phyloP scores from a whole-genome alignment of 2,113 vertebrate species.

The Crotalus viridis region DNA sequence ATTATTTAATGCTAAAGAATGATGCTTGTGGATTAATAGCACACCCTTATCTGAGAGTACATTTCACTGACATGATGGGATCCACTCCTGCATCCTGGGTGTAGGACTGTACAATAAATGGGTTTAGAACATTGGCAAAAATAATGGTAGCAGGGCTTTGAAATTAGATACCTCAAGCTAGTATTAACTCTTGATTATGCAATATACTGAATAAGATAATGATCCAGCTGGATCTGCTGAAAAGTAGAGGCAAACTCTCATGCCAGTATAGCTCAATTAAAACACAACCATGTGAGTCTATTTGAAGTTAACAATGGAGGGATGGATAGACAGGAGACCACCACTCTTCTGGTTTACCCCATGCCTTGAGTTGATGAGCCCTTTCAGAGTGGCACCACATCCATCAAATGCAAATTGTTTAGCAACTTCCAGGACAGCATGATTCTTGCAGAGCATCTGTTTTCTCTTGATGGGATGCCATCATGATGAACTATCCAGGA shows the following conservation, averaged over 20 bases:
- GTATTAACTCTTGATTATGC: neutral
- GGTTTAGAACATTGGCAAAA: neutral
- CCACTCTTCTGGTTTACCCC: neutral
- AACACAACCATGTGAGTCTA: neutral
- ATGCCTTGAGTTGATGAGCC: neutral
- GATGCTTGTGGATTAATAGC: neutral
- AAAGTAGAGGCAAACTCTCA: neutral
- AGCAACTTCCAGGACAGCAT: constrained; percentile 43
- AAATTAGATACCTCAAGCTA: neutral
- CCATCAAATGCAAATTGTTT: constrained; percentile 57
- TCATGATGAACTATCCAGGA: constrained; percentile 49
- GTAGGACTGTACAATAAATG: neutral
- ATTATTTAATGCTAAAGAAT: neutral
- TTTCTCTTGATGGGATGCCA: constrained; percentile 26
- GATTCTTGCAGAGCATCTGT: constrained; percentile 57
- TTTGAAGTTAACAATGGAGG: neutral
- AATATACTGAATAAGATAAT: neutral
- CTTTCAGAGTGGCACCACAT: neutral
- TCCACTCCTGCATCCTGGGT: neutral
- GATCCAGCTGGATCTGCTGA: neutral
- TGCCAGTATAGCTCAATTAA: neutral
- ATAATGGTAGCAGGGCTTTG: neutral
- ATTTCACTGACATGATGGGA: neutral
- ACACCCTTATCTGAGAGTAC: neutral
- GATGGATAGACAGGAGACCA: constrained; percentile 11